Base-by-base conservation (phyloP, 1,140 invertebrate genomes). In the Scaptomyza graminum region DNA sequence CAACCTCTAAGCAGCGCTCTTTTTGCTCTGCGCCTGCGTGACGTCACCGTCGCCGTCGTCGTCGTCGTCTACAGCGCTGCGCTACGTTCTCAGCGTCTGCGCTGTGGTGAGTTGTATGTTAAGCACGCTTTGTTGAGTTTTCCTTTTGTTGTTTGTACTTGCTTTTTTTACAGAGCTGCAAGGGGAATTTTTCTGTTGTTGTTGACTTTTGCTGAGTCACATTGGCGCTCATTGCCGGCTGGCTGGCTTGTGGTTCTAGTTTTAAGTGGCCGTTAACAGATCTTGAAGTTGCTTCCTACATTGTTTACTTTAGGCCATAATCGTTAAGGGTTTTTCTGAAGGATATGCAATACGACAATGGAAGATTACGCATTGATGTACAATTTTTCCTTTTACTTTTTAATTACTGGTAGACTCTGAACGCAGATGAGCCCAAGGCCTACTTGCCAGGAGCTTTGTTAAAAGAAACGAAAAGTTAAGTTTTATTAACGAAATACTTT, bases 311-410 rank as follows among this genome's bases (percentile, higher is more conserved):
- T 50, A 11, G 16, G 28, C 49, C 18, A 57, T 66, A 46, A 66
- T 60, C 55, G 55, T 72, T 54, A 55, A 41, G 67, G 46, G 63
- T 25, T 60, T 67, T 54, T 60, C 41, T 66, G 82, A 85, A 76
- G 77, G 74, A 78, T 78, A 78, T 75, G 22, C 39, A 50, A 46
- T 11, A 41, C 56, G 76, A 77, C 67, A 71, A 18, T 47, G 49
- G 49, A 54, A 52, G 31, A 63, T 62, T 55, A 13, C 28, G 57
- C 37, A 37, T 37, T 46, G 31, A 43, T 9, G 5, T 28, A 16
- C 15, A 25, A 11, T 25, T 34, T 28, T 64, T 64, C 22, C 51
- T 25, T 70, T 64, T 55, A 16, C 50, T 9, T 54, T 62, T 55
- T 44, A 43, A 9, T 44, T 7, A 5, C 15, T 11, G 12, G 16